phyloP scores from a whole-genome alignment of 2,888 invertebrate genomes.

The Ennomos erosarius region DNA sequence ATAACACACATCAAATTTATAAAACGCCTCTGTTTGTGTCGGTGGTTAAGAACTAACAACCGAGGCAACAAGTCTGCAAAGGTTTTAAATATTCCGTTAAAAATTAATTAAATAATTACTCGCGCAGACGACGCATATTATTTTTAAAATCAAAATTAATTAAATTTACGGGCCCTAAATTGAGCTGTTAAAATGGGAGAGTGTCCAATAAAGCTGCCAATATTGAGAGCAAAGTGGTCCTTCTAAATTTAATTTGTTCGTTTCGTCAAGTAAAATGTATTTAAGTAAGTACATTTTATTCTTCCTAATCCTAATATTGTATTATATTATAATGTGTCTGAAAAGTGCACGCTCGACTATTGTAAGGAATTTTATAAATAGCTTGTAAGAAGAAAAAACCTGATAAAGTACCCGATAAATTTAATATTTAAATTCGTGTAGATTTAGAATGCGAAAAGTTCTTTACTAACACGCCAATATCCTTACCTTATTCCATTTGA shows the following conservation, averaged over 20 bases:
- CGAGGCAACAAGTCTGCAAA: too few species aligned
- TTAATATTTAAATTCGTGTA: too few species aligned
- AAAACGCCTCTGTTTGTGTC: too few species aligned
- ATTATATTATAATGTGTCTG: conserved; percentile 29
- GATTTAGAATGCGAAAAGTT: conserved; percentile 31
- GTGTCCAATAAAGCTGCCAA: conserved; percentile 55
- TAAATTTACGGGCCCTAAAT: conserved; percentile 45
- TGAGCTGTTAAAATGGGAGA: conserved; percentile 48
- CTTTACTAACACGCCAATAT: conserved; percentile 31
- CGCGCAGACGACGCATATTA: neutral
- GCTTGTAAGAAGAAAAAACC: too few species aligned
- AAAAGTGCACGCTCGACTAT: conserved; percentile 20
- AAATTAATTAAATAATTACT: conserved; percentile 7
- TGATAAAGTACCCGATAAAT: neutral
- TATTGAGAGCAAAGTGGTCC: conserved; percentile 49
- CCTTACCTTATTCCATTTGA: conserved; percentile 37
- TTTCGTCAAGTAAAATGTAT: conserved; percentile 52
- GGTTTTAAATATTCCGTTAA: neutral
- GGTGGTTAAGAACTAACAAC: too few species aligned
- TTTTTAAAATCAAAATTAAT: conserved; percentile 26
- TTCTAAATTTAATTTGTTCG: conserved; percentile 60
- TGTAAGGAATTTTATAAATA: neutral
- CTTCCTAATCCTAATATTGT: conserved; percentile 45
- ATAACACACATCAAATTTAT: too few species aligned
- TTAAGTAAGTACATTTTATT: conserved; percentile 44